These are phyloP conservation scores for Plodia interpunctella DNA, from an alignment of 1,140 invertebrate genomes.

Conservation along the genomic window DNA sequence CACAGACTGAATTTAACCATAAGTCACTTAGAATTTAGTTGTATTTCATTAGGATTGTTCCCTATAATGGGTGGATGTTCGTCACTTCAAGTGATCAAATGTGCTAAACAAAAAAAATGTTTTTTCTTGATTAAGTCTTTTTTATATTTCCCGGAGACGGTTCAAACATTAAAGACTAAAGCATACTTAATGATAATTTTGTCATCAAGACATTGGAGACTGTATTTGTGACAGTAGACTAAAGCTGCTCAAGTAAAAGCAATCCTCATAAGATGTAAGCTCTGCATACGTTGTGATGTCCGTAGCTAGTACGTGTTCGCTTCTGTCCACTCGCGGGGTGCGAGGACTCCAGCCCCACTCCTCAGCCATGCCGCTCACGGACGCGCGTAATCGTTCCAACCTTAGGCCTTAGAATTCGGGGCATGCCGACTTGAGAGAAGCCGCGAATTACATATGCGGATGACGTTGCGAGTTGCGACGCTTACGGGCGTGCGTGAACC, in stretches of 20 bases:
- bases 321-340: slow-evolving; percentile 45
- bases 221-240: no score
- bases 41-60: no score
- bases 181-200: no score
- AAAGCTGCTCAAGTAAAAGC: slow-evolving; percentile 2
- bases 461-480: slow-evolving; percentile 47
- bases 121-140: not conserved
- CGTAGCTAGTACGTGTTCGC: slow-evolving; percentile 58
- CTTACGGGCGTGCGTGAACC: slow-evolving; percentile 53
- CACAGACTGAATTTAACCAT: not conserved
- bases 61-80: not conserved
- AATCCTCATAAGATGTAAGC: not conserved
- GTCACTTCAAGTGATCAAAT: not conserved
- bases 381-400: slow-evolving; percentile 53
- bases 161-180: no score
- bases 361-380: slow-evolving; percentile 46
- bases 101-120: no score
- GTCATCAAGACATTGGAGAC: no score
- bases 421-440: slow-evolving; percentile 48
- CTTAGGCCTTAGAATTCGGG: slow-evolving; percentile 47
- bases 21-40: not conserved
- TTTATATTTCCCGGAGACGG: not conserved
- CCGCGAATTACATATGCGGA: slow-evolving; percentile 47
- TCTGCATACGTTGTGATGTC: slow-evolving; percentile 30
- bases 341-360: slow-evolving; percentile 45